A percentile compares a stretch with the other conserved stretches of the same genome.
Conservation (phyloP, 1,140 invertebrate genomes). For the Homarus americanus region DNA sequence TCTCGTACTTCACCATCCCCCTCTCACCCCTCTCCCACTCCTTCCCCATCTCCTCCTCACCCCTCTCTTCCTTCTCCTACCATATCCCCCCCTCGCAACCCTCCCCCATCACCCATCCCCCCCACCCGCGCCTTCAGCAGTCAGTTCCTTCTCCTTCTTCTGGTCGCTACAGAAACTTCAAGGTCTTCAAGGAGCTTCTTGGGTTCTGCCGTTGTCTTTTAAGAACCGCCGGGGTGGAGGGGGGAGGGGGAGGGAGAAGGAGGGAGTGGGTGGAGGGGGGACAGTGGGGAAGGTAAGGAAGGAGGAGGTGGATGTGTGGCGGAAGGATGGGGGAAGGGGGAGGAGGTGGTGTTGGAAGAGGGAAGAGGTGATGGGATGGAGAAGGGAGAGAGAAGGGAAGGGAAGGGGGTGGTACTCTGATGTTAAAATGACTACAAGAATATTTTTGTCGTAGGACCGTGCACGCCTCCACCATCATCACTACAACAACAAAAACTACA, state of each 20-base stretch:
- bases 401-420: not conserved
- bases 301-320: not conserved
- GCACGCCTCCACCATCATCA: too few relatives aligned
- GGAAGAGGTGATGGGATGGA: not conserved
- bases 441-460: too few relatives aligned
- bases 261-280: not conserved
- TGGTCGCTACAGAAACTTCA: constrained; percentile 1
- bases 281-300: not conserved
- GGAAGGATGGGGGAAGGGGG: not conserved
- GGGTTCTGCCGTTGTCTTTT: not conserved
- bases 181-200: constrained; percentile 27
- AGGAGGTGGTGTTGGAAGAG: not conserved
- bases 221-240: not conserved
- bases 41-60: not conserved
- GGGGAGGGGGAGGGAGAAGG: not conserved
- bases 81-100: too few relatives aligned
- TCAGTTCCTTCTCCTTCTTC: not conserved
- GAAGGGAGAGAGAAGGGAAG: not conserved
- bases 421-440: too few relatives aligned
- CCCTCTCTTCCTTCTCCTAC: not conserved
- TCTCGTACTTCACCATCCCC: too few relatives aligned
- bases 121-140: not conserved
- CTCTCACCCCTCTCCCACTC: too few relatives aligned
- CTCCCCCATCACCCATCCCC: not conserved
- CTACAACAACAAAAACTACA: too few relatives aligned